Conservation (phyloP, 2,113 vertebrate genomes). For the Pseudorhombus dupliciocellatus region DNA sequence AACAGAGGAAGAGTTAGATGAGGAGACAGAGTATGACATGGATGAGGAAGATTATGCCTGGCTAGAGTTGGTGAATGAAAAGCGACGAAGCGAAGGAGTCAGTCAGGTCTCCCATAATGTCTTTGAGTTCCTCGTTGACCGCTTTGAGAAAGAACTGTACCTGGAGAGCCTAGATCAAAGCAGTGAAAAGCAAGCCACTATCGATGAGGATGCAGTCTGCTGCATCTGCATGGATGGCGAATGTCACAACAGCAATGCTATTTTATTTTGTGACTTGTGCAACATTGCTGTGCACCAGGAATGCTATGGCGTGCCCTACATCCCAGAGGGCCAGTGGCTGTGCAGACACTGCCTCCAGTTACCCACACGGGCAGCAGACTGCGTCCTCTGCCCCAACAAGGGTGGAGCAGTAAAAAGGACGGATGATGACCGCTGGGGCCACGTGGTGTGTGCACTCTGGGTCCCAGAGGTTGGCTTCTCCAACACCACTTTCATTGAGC, state of each 20-base stretch:
- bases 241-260: constrained; percentile 95
- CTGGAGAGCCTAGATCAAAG: constrained; percentile 90
- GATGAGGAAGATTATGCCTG: constrained; percentile 98
- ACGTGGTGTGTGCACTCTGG: constrained; percentile 97
- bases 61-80: constrained; percentile 95
- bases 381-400: constrained; percentile 95
- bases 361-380: constrained; percentile 87
- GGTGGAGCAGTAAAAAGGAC: constrained; percentile 98
- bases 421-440: constrained; percentile 96
- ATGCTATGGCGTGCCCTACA: constrained; percentile 98
- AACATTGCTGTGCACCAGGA: constrained; percentile 97
- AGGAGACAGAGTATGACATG: constrained; percentile 99
- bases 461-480: constrained; percentile 98
- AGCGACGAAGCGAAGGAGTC: constrained; percentile 87
- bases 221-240: constrained; percentile 97
- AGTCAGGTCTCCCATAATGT: constrained; percentile 92
- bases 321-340: constrained; percentile 97
- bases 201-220: constrained; percentile 96
- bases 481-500: constrained; percentile 97
- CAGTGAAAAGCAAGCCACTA: constrained; percentile 86
- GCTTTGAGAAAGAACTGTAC: constrained; percentile 95
- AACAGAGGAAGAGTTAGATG: constrained; percentile 92
- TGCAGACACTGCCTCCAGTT: constrained; percentile 95
- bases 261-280: constrained; percentile 97
- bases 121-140: constrained; percentile 97